Evolutionary conservation across 2,888 invertebrate genomes (phyloP).

Genomic region (Marronus borbonicus): DNA sequence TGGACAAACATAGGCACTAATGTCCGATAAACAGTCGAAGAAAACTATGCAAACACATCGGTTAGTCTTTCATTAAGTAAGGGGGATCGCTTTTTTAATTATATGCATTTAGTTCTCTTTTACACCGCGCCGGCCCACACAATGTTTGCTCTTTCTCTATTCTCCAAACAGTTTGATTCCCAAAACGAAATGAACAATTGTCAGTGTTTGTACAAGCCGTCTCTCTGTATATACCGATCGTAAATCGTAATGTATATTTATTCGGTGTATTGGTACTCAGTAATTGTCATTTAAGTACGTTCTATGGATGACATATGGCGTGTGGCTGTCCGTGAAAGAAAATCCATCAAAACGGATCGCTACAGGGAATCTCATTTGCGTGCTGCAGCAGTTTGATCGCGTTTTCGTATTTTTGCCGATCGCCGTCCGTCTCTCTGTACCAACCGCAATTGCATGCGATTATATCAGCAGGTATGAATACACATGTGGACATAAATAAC

Average conservation of each 20-base stretch:
- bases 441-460: constrained; percentile 26
- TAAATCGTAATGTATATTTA: constrained; percentile 27
- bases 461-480: constrained; percentile 29
- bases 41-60: constrained; percentile 46
- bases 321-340: constrained; percentile 16
- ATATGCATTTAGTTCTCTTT: constrained; percentile 46
- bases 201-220: constrained; percentile 20
- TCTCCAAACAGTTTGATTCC: constrained; percentile 39
- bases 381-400: constrained; percentile 8
- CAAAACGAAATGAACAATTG: constrained; percentile 39
- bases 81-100: constrained; percentile 44
- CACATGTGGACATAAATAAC: constrained; percentile 32
- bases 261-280: constrained; percentile 25
- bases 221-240: constrained; percentile 10
- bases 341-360: constrained; percentile 22
- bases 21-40: constrained; percentile 46
- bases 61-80: constrained; percentile 47
- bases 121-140: constrained; percentile 25
- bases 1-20: constrained; percentile 43
- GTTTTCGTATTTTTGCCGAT: not conserved
- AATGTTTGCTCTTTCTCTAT: constrained; percentile 38
- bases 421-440: not conserved
- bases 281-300: constrained; percentile 40
- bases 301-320: constrained; percentile 26
- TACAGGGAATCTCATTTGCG: constrained; percentile 10